Base-by-base conservation (phyloP, 2,888 invertebrate genomes). In the Chrysomela aeneicollis region DNA sequence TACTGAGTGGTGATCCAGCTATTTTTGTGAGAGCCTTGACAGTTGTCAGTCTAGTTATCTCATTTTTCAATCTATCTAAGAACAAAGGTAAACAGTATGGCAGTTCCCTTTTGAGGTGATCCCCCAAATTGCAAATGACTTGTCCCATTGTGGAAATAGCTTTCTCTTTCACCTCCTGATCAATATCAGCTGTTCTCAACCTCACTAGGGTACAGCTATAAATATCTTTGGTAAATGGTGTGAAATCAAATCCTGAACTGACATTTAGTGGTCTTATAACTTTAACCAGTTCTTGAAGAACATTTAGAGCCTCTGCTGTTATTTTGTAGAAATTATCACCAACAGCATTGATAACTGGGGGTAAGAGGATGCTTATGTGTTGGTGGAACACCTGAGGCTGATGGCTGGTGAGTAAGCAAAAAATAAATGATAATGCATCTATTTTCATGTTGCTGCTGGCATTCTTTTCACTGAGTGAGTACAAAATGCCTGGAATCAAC, bases 281-380 rank as follows among this genome's bases (percentile, higher is more conserved):
- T 85, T 94, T 94, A 21, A 98, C 95, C 65, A 98, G 86, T 70
- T 96, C 94, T 81, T 98, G 97, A 68, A 97, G 86, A 17, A 98
- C 97, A 21, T 94, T 85, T 60, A 98, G 85, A 1, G 98, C 98
- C 82, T 98, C 98, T 0, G 98, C 97, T 1, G 97, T 95, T 74
- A 99, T 98, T 86, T 99, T 99, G 85, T 99, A 99, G 85, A 99
- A 99, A 50, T 92, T 91, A 86, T 99, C 99, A 59, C 92, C 91
- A 21, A 98, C 97, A 37, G 96, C 93, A 64, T 90, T 87, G 53
- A 97, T 90, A 53, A 98, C 91, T 3, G 96, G 91, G 9, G 94
- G 94, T 67, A 94, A 87, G 47, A 97, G 83, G 22, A 90, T 87
- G 1, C 87, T 85, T 81, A 94, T 92, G 81, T 94, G 92, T 3